Base-by-base conservation (phyloP, 2,888 invertebrate genomes). In the Embidobia sp. region DNA sequence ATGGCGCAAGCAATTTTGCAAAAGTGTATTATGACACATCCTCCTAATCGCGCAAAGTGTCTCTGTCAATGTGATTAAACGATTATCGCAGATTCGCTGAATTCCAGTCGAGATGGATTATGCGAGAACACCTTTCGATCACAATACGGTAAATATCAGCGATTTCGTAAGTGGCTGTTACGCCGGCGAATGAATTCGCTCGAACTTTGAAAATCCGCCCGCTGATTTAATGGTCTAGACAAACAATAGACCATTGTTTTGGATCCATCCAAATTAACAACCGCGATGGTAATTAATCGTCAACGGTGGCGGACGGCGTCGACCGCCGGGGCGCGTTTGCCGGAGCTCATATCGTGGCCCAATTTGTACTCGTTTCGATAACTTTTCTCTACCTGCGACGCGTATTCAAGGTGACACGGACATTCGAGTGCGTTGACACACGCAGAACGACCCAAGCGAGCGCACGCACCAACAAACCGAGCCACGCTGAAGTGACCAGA, bases 381-480 rank as follows among this genome's bases (percentile, higher is more conserved):
- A 64, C 74, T 64, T 74, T 70, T 48, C 70, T 78, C 66, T 55
- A 33, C 40, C 70, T 59, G 64, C 33, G 55, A 26, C 42, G 44
- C 15, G 63, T 55, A 64, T 64, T 74, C 78, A 78, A 74, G 78
- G 78, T 74, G 64, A 73, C 73, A 64, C 73, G 77, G 77, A 70
- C 78, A 75, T 48, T 64, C 74, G 74, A 69, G 78, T 74, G 55
- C 78, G 70, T 78, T 78, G 78, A 78, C 78, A 74, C 69, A 66
- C 69, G 66, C 59, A 53, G 64, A 42, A 57, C 66, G 18, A 49
- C 55, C 53, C 37, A 18, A 55, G 42, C 48, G 59, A 48, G 19
- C 69, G 49, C 31, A 53, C 69, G 57, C 46, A 29, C 15, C 37
- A 22, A 59, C 46, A 66, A 59, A 57, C 42, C 13, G 19, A 46